phyloP scores from a whole-genome alignment of 53 echinoderm and acorn worm genomes.

The Glandiceps talaboti region DNA sequence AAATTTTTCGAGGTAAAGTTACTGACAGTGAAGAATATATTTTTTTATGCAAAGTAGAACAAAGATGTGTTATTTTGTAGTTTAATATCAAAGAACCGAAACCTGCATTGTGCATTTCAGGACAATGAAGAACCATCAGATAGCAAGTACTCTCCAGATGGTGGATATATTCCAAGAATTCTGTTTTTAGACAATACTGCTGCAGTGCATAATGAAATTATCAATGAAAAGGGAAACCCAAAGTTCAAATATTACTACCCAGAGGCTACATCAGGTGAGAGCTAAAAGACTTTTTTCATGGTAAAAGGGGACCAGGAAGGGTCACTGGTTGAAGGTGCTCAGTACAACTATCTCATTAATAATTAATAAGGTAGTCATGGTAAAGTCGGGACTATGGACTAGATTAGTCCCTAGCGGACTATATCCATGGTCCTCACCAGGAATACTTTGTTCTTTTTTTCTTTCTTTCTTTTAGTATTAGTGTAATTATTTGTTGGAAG shows the following conservation, averaged over 20 bases:
- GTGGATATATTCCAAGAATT: conserved; percentile 93
- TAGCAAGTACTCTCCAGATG: conserved; percentile 69
- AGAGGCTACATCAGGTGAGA: conserved; percentile 51
- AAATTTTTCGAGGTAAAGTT: not conserved
- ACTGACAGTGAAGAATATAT: not conserved
- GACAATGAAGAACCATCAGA: conserved; percentile 89
- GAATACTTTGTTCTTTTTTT: too few relatives aligned
- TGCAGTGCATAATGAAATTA: conserved; percentile 41
- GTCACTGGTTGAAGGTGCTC: too few relatives aligned
- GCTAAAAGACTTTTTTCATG: too few relatives aligned
- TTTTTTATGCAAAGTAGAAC: not conserved
- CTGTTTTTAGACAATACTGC: conserved; percentile 66
- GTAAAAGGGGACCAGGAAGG: too few relatives aligned
- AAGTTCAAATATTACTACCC: conserved; percentile 90
- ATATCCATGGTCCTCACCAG: too few relatives aligned
- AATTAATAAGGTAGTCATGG: too few relatives aligned
- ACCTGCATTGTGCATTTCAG: conserved; percentile 23
- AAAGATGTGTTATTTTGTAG: not conserved
- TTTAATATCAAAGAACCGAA: too few relatives aligned
- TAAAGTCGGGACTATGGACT: too few relatives aligned
- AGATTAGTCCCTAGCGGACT: too few relatives aligned
- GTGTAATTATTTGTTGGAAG: too few relatives aligned
- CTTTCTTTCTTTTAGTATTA: too few relatives aligned
- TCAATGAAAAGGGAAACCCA: conserved; percentile 63
- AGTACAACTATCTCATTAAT: too few relatives aligned